These are phyloP conservation scores for Oryzias melastigma DNA, from an alignment of 2,113 vertebrate species.

Conservation along the genomic window DNA sequence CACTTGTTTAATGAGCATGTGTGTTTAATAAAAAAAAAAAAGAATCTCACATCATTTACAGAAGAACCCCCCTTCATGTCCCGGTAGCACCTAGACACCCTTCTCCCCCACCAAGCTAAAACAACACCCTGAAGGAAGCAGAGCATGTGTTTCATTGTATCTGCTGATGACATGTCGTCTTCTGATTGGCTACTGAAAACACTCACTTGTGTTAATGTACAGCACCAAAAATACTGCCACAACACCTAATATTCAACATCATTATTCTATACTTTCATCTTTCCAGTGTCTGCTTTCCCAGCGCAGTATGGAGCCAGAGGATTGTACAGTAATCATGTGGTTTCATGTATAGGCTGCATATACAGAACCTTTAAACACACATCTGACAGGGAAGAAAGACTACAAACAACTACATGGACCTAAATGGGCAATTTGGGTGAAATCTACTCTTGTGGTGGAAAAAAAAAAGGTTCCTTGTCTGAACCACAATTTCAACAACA, in stretches of 20 bases:
- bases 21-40: slow-evolving; percentile 66
- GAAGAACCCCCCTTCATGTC: slow-evolving; percentile 14
- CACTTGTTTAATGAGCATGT: slow-evolving; percentile 65
- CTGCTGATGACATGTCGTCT: slow-evolving; percentile 13
- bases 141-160: slow-evolving; percentile 38
- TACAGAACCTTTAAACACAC: slow-evolving; percentile 13
- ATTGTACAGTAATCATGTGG: slow-evolving; percentile 31
- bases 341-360: slow-evolving; percentile 28
- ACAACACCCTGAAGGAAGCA: slow-evolving; percentile 9
- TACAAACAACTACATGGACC: slow-evolving; percentile 35
- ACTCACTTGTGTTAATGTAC: slow-evolving; percentile 12
- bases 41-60: slow-evolving; percentile 58
- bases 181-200: background rate
- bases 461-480: slow-evolving; percentile 32
- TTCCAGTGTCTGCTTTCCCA: slow-evolving; percentile 12
- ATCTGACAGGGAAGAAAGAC: slow-evolving; percentile 21
- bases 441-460: slow-evolving; percentile 40
- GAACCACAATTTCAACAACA: slow-evolving; percentile 25
- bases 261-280: slow-evolving; percentile 51
- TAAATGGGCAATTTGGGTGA: slow-evolving; percentile 32
- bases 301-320: slow-evolving; percentile 32
- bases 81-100: no score
- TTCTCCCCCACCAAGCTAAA: slow-evolving; percentile 17
- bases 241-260: slow-evolving; percentile 12
- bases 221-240: slow-evolving; percentile 35